These are phyloP conservation scores for Mesorhabditis spiculigera DNA, from an alignment of 2,888 invertebrate species.

Conservation along the genomic window DNA sequence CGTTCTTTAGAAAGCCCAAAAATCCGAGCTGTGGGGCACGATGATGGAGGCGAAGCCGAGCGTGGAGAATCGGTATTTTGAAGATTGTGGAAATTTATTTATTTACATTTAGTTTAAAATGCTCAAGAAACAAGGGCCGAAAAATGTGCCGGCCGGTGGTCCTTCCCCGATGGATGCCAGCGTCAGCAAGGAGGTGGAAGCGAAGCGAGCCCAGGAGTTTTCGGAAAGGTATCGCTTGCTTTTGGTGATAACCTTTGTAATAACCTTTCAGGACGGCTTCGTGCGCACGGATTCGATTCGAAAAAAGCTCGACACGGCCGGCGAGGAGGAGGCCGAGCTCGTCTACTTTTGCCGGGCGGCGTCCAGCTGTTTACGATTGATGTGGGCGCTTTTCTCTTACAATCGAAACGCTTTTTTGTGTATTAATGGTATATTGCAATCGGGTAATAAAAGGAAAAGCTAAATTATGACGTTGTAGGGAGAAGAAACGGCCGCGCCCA, in stretches of 20 bases:
- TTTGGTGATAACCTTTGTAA: not conserved
- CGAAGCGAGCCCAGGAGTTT: not conserved
- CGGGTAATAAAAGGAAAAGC: not conserved
- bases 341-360: conserved; percentile 67
- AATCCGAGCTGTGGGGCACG: conserved; percentile 68
- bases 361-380: conserved; percentile 71
- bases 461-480: conserved; percentile 44
- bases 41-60: conserved; percentile 67
- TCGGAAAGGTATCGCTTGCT: not conserved
- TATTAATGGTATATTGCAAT: not conserved
- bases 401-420: not conserved
- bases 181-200: not conserved
- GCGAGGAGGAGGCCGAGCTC: conserved; percentile 51
- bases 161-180: not conserved
- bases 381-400: conserved; percentile 21
- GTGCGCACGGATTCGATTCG: conserved; percentile 25
- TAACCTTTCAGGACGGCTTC: not conserved
- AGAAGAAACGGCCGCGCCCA: conserved; percentile 69
- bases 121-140: conserved; percentile 29
- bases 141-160: not conserved
- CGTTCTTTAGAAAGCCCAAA: conserved; percentile 63
- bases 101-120: conserved; percentile 23
- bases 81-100: conserved; percentile 19
- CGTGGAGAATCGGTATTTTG: conserved; percentile 55
- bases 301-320: conserved; percentile 39